Conservation (phyloP, 2,797 vertebrate genomes). For the Coilia nasus region DNA sequence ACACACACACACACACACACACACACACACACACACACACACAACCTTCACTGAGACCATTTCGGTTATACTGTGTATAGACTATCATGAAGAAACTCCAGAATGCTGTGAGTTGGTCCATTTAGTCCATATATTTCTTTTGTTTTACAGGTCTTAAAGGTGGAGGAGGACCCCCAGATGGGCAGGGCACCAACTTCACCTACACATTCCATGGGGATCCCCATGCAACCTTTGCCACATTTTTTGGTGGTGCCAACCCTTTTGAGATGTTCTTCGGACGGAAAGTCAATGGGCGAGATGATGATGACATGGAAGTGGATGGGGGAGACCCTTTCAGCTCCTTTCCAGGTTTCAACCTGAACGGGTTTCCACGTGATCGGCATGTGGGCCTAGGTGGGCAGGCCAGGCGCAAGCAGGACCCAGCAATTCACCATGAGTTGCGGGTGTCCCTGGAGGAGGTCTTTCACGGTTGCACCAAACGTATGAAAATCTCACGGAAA, state of each 20-base stretch:
- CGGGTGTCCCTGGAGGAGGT: slow-evolving; percentile 96
- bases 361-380: slow-evolving; percentile 93
- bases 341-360: slow-evolving; percentile 91
- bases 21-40: no score
- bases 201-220: slow-evolving; percentile 98
- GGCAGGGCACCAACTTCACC: slow-evolving; percentile 89
- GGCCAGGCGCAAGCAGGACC: slow-evolving; percentile 91
- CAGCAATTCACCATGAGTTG: slow-evolving; percentile 93
- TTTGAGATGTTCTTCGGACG: slow-evolving; percentile 98
- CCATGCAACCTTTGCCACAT: slow-evolving; percentile 97
- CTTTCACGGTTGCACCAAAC: slow-evolving; percentile 93
- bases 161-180: slow-evolving; percentile 85
- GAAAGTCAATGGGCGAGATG: slow-evolving; percentile 86
- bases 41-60: no score
- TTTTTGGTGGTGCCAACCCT: slow-evolving; percentile 95
- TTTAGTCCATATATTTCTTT: slow-evolving; percentile 33
- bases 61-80: no score
- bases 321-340: slow-evolving; percentile 91
- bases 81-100: neutral
- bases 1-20: no score
- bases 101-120: neutral
- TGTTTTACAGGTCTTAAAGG: slow-evolving; percentile 87
- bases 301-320: slow-evolving; percentile 96
- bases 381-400: slow-evolving; percentile 84
- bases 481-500: slow-evolving; percentile 97